Evolutionary conservation across 1,140 invertebrate species (phyloP).

Genomic region (Macrobrachium nipponense): DNA sequence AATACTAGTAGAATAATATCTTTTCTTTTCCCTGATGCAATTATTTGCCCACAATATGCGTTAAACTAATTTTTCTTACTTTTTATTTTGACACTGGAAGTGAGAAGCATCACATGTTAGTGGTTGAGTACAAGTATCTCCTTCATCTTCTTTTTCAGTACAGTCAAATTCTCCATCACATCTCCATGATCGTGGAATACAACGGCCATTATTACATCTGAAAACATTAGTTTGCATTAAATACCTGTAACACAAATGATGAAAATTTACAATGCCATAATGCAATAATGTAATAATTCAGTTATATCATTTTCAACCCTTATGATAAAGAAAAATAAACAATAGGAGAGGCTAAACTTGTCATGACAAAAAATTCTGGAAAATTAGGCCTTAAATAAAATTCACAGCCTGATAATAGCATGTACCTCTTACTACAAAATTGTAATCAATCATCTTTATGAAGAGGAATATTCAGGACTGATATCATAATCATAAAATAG

Average conservation of each 20-base stretch:
- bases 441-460: too few relatives aligned
- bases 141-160: constrained; percentile 78
- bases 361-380: not conserved
- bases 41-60: not conserved
- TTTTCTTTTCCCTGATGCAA: not conserved
- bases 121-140: constrained; percentile 65
- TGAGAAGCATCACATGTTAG: constrained; percentile 78
- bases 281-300: too few relatives aligned
- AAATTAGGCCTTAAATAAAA: too few relatives aligned
- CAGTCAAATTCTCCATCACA: constrained; percentile 83
- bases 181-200: constrained; percentile 84
- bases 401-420: too few relatives aligned
- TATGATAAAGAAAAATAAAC: not conserved
- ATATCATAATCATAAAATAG: too few relatives aligned
- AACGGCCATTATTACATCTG: constrained; percentile 77
- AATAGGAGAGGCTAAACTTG: not conserved
- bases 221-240: not conserved
- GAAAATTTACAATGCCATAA: not conserved
- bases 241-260: not conserved
- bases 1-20: not conserved
- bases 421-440: too few relatives aligned
- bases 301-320: too few relatives aligned
- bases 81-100: constrained; percentile 83
- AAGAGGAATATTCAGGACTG: too few relatives aligned
- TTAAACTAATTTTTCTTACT: constrained; percentile 70